Evolutionary conservation across 2,797 vertebrate species (phyloP), one percentile per base, ranked within the genome.

Genomic region (Hydrophis major): DNA sequence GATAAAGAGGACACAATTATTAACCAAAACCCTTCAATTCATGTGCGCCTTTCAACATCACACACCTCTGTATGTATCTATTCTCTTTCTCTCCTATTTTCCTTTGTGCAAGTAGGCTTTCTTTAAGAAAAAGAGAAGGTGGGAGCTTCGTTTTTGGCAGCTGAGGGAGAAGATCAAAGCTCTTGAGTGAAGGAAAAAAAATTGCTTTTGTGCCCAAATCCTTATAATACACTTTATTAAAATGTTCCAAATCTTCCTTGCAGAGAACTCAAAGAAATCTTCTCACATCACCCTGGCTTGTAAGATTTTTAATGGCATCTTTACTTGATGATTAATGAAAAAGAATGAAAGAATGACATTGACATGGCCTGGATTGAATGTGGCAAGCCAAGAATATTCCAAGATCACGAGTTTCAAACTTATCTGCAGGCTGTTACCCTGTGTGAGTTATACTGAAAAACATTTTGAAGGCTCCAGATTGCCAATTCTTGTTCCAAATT

Each of bases 221-320:
- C 96, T 97, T 91, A 91, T 97, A 97, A 97, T 97, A 96, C 96
- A 96, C 96, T 97, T 97, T 97, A 97, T 97, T 97, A 97, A 96
- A 97, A 97, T 97, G 96, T 97, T 97, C 96, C 94, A 93, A 96
- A 96, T 95, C 96, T 97, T 97, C 93, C 95, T 96, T 96, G 91
- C 94, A 92, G 87, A 95, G 95, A 97, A 96, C 96, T 97, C 96
- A 96, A 94, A 96, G 96, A 96, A 95, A 97, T 95, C 88, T 96
- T 96, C 96, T 93, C 93, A 69, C 94, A 94, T 96, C 95, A 96
- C 94, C 94, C 92, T 93, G 94, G 95, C 95, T 94, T 95, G 93
- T 93, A 93, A 95, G 94, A 94, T 94, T 96, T 97, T 93, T 93
- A 96, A 95, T 95, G 94, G 93, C 93, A 94, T 96, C 96, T 94